Evolutionary conservation across 2,888 invertebrate species (phyloP).

Genomic region (Drosophila dives): DNA sequence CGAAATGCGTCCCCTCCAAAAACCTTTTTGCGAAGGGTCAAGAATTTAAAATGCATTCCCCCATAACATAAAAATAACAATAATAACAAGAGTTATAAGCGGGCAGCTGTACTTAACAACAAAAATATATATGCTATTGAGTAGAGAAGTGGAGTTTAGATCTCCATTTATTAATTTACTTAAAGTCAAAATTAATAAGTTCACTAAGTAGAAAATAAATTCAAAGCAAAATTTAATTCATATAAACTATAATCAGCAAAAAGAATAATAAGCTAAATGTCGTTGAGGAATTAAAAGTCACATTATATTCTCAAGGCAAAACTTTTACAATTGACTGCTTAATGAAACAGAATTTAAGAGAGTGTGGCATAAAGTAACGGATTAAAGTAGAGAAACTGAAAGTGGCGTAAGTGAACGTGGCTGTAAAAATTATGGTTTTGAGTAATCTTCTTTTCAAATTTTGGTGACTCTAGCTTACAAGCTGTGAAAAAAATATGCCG

Average conservation of each 20-base stretch:
- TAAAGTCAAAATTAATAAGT: background rate
- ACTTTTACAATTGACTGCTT: background rate
- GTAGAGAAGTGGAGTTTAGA: background rate
- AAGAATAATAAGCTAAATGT: background rate
- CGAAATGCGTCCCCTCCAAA: constrained; percentile 8
- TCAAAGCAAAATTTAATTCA: background rate
- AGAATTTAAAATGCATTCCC: constrained; percentile 35
- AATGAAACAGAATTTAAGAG: background rate
- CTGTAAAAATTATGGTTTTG: too few relatives aligned
- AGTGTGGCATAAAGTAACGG: background rate
- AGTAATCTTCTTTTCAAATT: too few relatives aligned
- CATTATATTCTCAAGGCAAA: background rate
- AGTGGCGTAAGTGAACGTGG: too few relatives aligned
- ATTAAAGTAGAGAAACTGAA: background rate
- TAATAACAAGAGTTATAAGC: background rate
- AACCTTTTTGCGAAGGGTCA: constrained; percentile 1
- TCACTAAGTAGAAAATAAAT: background rate
- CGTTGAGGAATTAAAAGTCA: background rate
- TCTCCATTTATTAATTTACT: background rate
- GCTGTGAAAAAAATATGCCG: too few relatives aligned
- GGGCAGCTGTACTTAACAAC: background rate
- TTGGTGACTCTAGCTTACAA: too few relatives aligned
- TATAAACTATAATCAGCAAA: background rate
- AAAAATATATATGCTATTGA: background rate
- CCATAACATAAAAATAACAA: background rate